Conservation (phyloP, 2,797 vertebrate species). For the Enteromius treurensis region DNA sequence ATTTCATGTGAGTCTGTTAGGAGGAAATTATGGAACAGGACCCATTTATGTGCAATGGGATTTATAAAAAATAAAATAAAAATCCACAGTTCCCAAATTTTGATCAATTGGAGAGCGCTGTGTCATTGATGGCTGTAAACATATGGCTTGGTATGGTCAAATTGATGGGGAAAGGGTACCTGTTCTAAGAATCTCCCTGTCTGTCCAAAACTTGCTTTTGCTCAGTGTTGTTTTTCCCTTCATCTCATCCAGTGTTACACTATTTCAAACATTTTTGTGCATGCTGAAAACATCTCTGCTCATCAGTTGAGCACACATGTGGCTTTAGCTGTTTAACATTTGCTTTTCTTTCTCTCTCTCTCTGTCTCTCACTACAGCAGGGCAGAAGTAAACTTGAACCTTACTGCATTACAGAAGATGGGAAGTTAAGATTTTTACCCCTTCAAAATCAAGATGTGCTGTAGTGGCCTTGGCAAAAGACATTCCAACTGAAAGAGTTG, state of each 20-base stretch:
- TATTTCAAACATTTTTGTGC: neutral
- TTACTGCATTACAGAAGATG: neutral
- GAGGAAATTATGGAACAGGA: constrained; percentile 20
- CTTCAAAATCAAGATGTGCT: constrained; percentile 21
- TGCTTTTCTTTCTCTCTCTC: neutral
- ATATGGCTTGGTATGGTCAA: neutral
- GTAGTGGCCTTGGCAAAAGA: constrained; percentile 14
- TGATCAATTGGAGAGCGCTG: neutral
- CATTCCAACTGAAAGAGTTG: constrained; percentile 39
- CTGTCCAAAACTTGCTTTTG: neutral
- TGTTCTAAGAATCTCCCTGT: constrained; percentile 15
- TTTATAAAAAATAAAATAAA: neutral
- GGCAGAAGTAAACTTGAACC: constrained; percentile 40
- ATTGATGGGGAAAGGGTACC: neutral
- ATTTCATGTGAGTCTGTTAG: neutral
- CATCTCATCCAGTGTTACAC: neutral
- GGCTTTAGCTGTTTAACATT: neutral
- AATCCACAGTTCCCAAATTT: neutral
- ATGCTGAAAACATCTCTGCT: neutral
- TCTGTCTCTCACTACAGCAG: constrained; percentile 32
- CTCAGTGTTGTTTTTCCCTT: neutral
- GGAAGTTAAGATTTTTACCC: neutral
- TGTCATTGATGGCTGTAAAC: neutral
- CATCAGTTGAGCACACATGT: neutral
- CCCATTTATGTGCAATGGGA: neutral